Evolutionary conservation across 2,113 vertebrate species (phyloP), one percentile per base, ranked within the genome.

Genomic region (Cheirogaleus medius): DNA sequence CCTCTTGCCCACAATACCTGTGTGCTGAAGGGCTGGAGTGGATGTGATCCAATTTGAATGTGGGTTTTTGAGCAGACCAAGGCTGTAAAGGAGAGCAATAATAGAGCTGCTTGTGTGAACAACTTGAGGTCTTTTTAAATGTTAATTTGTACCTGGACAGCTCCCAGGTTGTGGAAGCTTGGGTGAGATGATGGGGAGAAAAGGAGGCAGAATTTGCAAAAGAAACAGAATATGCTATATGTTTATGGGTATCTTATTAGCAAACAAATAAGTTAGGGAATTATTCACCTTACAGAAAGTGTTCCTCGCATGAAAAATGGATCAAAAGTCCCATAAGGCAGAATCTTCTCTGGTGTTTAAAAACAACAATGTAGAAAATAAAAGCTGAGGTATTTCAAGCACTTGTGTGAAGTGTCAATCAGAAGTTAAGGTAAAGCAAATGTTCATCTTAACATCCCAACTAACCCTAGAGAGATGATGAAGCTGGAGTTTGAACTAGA

Each of bases 121-220:
- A 71, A 96, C 92, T 83, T 42, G 87, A 95, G 52, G 74, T 71
- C 97, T 97, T 98, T 98, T 98, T 95, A 98, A 93, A 98, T 98
- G 98, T 95, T 97, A 98, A 98, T 98, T 97, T 97, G 97, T 97
- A 98, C 98, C 98, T 98, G 98, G 98, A 98, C 80, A 95, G 96
- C 87, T 95, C 98, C 98, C 98, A 98, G 98, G 95, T 96, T 97
- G 84, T 66, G 39, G 69, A 96, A 52, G 69, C 91, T 90, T 91
- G 2, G 77, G 63, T 29, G 90, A 90, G 80, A 95, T 47, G 66
- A 71, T 29, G 82, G 37, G 37, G 73, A 97, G 68, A 90, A 97
- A 97, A 69, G 29, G 6, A 47, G 69, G 81, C 34, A 64, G 93
- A 74, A 83, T 95, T 94, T 96, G 63, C 2, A 0, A 97, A 68